Evolutionary conservation across 2,888 invertebrate genomes (phyloP).

Genomic region (Drosophila demipolita): DNA sequence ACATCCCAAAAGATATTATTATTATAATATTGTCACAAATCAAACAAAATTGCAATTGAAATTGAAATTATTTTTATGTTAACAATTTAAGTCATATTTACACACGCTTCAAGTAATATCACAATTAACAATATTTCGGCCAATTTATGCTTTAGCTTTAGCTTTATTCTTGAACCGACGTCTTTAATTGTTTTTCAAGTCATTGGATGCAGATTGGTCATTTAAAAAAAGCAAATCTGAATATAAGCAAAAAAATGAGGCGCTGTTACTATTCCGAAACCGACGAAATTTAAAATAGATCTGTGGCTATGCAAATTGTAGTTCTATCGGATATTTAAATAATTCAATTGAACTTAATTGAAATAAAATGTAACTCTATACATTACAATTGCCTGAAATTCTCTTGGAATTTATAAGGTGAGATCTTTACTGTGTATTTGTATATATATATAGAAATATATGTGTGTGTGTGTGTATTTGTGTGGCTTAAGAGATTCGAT

Average conservation of each 20-base stretch:
- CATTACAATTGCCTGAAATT: neutral
- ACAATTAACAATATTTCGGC: neutral
- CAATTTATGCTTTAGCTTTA: neutral
- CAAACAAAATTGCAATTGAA: neutral
- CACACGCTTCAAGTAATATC: neutral
- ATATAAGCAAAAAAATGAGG: neutral
- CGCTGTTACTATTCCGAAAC: neutral
- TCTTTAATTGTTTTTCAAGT: neutral
- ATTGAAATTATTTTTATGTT: neutral
- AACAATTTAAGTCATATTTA: neutral
- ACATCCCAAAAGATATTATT: too few relatives aligned
- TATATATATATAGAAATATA: neutral
- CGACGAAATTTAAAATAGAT: neutral
- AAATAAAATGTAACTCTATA: neutral
- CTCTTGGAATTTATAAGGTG: neutral
- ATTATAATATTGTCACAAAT: neutral
- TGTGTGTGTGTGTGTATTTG: neutral
- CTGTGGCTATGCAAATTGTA: neutral
- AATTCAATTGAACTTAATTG: constrained; percentile 1
- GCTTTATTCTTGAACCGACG: neutral
- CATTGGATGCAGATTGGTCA: neutral
- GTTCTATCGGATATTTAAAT: neutral
- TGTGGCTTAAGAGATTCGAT: neutral
- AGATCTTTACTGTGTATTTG: neutral
- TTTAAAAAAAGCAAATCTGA: neutral